Conservation (phyloP, 1,140 invertebrate species). For the Vollenhovia emeryi region DNA sequence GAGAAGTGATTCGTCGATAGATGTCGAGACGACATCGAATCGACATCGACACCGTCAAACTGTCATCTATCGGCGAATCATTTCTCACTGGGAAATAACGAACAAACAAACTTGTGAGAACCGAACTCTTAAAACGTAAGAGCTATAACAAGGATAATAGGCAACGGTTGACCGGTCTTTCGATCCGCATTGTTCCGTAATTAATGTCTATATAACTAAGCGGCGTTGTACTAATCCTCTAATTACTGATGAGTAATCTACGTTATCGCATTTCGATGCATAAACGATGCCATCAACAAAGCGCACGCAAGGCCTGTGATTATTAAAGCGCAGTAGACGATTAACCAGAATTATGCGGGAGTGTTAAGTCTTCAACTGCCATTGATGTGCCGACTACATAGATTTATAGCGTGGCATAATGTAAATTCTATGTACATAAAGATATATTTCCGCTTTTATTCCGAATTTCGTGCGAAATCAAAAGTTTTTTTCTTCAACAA, state of each 20-base stretch:
- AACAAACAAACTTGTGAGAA: not conserved
- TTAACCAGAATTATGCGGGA: not conserved
- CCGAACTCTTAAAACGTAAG: not conserved
- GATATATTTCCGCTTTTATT: not conserved
- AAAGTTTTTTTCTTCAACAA: not conserved
- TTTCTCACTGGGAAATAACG: too few relatives aligned
- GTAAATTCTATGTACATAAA: not conserved
- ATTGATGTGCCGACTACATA: not conserved
- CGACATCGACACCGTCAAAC: too few relatives aligned
- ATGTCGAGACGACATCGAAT: too few relatives aligned
- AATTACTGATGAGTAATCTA: not conserved
- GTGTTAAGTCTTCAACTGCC: not conserved
- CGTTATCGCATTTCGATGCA: not conserved
- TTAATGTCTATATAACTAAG: conserved; percentile 16
- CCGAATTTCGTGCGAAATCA: not conserved
- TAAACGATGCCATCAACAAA: not conserved
- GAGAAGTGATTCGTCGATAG: too few relatives aligned
- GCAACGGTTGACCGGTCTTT: not conserved
- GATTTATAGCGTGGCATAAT: not conserved
- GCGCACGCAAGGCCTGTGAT: not conserved
- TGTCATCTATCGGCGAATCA: too few relatives aligned
- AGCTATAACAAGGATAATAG: not conserved
- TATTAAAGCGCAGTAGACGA: conserved; percentile 23
- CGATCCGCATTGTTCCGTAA: not conserved
- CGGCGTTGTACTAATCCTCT: conserved; percentile 1